Evolutionary conservation across 2,797 vertebrate species (phyloP).

Genomic region (Manis javanica): DNA sequence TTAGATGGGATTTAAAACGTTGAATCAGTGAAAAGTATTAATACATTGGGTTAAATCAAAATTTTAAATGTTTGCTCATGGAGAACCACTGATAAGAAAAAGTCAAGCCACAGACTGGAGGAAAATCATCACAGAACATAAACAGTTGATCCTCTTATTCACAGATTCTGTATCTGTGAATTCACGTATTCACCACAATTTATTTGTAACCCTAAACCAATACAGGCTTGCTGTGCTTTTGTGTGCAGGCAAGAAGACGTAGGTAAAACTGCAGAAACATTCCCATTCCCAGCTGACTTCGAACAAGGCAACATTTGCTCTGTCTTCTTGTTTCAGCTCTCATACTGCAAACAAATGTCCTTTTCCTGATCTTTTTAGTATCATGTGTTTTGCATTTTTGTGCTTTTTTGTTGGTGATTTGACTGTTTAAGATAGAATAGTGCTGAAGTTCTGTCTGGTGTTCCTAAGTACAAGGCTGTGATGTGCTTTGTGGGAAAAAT

Average conservation of each 20-base stretch:
- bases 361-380: background rate
- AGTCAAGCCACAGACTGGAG: background rate
- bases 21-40: background rate
- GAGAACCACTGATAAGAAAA: background rate
- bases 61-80: background rate
- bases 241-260: background rate
- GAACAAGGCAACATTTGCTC: background rate
- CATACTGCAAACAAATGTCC: background rate
- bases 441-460: background rate
- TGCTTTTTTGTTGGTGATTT: background rate
- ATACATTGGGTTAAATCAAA: background rate
- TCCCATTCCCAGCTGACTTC: background rate
- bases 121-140: background rate
- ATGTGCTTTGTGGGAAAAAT: background rate
- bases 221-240: background rate
- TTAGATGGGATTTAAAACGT: background rate
- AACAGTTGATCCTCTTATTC: background rate
- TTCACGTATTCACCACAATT: background rate
- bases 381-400: background rate
- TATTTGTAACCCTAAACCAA: background rate
- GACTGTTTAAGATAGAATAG: background rate
- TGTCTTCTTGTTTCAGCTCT: background rate
- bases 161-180: background rate
- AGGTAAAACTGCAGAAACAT: background rate
- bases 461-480: background rate